Conservation (phyloP, 2,888 invertebrate species). For the Prosapia bicincta region DNA sequence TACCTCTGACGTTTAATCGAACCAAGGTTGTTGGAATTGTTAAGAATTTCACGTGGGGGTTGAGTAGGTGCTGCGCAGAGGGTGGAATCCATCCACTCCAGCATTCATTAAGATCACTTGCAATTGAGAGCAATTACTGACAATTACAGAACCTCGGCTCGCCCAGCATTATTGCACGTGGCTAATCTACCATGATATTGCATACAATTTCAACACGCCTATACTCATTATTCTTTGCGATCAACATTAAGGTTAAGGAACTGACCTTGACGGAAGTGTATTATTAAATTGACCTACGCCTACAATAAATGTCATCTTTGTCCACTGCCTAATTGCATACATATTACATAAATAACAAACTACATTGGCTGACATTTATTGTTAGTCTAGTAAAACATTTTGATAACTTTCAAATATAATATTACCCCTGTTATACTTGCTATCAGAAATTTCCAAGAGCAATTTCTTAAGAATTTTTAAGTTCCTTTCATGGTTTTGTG, state of each 20-base stretch:
- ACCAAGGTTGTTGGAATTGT: no score
- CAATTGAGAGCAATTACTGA: neutral
- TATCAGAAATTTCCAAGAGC: no score
- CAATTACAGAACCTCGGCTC: neutral
- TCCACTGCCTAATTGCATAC: no score
- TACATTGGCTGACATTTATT: no score
- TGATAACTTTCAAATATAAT: no score
- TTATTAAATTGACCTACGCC: neutral
- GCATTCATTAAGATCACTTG: neutral
- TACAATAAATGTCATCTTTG: no score
- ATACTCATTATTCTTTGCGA: neutral
- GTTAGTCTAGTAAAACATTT: no score
- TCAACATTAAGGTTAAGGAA: neutral
- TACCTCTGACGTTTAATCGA: no score
- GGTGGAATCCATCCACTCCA: neutral
- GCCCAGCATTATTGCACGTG: neutral
- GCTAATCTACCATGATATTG: neutral
- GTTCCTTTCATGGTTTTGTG: no score
- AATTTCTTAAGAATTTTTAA: no score
- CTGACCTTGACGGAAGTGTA: neutral
- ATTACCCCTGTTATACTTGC: no score
- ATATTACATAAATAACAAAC: no score
- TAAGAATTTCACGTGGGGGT: neutral
- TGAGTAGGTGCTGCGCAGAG: neutral
- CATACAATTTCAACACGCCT: neutral